Evolutionary conservation across 2,888 invertebrate species (phyloP).

Genomic region (Clivina fossor): DNA sequence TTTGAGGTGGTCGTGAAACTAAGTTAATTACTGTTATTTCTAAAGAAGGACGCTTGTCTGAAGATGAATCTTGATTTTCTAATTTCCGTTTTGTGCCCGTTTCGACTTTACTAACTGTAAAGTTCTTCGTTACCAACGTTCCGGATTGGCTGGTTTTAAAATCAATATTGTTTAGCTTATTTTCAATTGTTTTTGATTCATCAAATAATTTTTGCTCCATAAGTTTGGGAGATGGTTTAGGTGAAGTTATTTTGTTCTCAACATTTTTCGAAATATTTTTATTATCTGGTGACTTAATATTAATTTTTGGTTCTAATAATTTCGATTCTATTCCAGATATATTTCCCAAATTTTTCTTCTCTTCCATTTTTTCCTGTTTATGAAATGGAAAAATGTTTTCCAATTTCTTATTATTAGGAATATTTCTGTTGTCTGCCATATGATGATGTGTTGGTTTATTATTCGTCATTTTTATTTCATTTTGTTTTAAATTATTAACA

Average conservation of each 20-base stretch:
- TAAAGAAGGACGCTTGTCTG: constrained; percentile 49
- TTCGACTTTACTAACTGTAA: constrained; percentile 54
- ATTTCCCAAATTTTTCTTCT: no score
- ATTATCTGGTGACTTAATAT: not conserved
- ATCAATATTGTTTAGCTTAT: constrained; percentile 28
- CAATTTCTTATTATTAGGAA: no score
- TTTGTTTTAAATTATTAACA: not conserved
- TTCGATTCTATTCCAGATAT: constrained; percentile 35
- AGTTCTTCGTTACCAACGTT: constrained; percentile 36
- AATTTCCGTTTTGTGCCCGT: constrained; percentile 49
- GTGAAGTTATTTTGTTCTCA: not conserved
- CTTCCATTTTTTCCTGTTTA: no score
- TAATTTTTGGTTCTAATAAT: constrained; percentile 3
- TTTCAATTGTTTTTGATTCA: constrained; percentile 47
- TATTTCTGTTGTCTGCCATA: no score
- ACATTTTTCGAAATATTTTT: constrained; percentile 1
- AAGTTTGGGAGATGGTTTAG: constrained; percentile 44
- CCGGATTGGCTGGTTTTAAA: constrained; percentile 17
- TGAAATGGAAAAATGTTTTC: no score
- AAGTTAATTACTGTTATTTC: constrained; percentile 51
- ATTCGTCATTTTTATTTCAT: constrained; percentile 12
- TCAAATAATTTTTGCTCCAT: constrained; percentile 49
- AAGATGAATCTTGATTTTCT: constrained; percentile 41
- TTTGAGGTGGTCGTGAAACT: constrained; percentile 36
- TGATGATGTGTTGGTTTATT: no score